Evolutionary conservation across 1,140 invertebrate species (phyloP), one percentile per base, ranked within the genome.

Genomic region (Monochamus saltuarius): DNA sequence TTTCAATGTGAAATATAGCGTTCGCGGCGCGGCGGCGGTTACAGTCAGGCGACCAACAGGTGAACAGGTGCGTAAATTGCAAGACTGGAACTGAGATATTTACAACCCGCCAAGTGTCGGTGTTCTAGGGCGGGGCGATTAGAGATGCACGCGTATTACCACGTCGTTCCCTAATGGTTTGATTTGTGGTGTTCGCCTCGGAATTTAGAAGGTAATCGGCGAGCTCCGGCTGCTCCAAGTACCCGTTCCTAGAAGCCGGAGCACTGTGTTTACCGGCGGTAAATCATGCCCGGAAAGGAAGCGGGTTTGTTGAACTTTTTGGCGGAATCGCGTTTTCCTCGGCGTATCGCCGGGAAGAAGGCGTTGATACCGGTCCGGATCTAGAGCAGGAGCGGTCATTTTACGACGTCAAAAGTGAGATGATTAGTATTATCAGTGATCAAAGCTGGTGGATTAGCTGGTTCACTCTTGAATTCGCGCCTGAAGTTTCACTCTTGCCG

Each of bases 231-330:
- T 29, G 22, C 22, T 29, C 6, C 22, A 29, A 29, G 22, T 3
- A 6, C 22, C 29, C 45, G 17, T 40, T 47, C 45, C 19, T 10
- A 47, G 45, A 22, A 19, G 13, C 7, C 6, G 17, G 17, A 47
- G 17, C 11, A 47, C 45, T 47, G 45, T 47, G n/a, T 47, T 47
- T 47, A 47, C 17, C 17, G 9, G 29, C 19, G 45, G 45, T 47
- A 47, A 47, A 47, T 47, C 45, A 47, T 47, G 11, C 45, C 45
- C 45, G 29, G 29, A 47, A 29, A 29, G 45, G 45, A 47, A 47
- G 45, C 29, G 29, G 29, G 45, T 47, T 17, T 47, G 29, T 47
- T 47, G 45, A 47, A 47, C 45, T 47, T 13, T 47, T 47, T 47
- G 17, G 29, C 29, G 29, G 16, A 17, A 47, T 47, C 29, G 45